These are phyloP conservation scores for Drosophila parvula DNA, from an alignment of 1,140 invertebrate genomes.

Conservation along the genomic window DNA sequence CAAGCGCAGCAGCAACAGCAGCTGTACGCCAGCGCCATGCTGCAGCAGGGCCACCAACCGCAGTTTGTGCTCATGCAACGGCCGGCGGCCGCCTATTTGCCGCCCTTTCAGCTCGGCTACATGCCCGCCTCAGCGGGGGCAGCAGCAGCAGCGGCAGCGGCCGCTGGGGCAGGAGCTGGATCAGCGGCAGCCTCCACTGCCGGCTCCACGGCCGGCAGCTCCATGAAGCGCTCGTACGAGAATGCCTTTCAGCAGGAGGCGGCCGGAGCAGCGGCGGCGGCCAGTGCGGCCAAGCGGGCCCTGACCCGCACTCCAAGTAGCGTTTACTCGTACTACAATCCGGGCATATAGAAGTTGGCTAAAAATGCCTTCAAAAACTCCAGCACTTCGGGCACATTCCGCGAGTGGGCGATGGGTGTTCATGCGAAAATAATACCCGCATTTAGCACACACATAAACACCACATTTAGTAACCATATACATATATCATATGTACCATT, in stretches of 20 bases:
- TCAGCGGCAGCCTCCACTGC: conserved; percentile 25
- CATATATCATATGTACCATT: conserved; percentile 43
- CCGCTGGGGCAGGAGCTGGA: conserved; percentile 13
- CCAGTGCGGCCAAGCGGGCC: conserved; percentile 74
- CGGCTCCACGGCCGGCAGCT: conserved; percentile 14
- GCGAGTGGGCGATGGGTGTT: conserved; percentile 40
- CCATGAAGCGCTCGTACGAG: conserved; percentile 82
- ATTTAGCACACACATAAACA: conserved; percentile 24
- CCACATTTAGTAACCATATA: conserved; percentile 30
- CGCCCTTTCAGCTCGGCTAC: conserved; percentile 75
- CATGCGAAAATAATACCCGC: conserved; percentile 6
- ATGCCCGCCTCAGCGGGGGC: conserved; percentile 53
- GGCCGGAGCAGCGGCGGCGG: conserved; percentile 60
- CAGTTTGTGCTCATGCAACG: conserved; percentile 81
- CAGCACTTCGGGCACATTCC: conserved; percentile 62
- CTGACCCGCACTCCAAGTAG: conserved; percentile 64
- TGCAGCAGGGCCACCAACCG: conserved; percentile 67
- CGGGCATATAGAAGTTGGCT: conserved; percentile 55
- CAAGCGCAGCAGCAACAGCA: conserved; percentile 47
- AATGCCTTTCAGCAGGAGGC: conserved; percentile 82
- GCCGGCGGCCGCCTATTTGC: conserved; percentile 63
- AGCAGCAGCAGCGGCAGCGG: conserved; percentile 57
- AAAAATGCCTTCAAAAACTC: conserved; percentile 20
- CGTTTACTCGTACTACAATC: conserved; percentile 77
- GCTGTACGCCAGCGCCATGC: conserved; percentile 43